A percentile compares a stretch with the other conserved stretches of the same genome.
Evolutionary conservation across 2,113 vertebrate species (phyloP).

Genomic region (Caretta caretta): DNA sequence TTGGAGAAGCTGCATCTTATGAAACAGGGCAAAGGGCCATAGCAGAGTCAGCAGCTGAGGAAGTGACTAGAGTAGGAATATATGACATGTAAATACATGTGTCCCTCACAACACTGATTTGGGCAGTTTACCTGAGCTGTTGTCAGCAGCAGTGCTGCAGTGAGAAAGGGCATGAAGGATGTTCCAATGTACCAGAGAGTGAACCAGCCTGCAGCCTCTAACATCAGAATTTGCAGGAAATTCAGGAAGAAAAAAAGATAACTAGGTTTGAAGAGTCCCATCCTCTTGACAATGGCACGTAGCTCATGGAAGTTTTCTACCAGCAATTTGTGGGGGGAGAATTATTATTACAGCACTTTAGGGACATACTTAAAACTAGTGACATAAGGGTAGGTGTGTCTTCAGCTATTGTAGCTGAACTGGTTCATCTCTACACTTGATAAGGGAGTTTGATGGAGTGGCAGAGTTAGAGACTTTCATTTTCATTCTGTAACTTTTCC

Average conservation of each 20-base stretch:
- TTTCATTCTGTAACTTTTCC: too few species aligned
- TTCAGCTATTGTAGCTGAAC: neutral
- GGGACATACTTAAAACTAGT: too few species aligned
- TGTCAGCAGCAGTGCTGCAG: slow-evolving; percentile 71
- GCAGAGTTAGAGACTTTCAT: too few species aligned
- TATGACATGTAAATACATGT: neutral
- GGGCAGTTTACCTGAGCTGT: slow-evolving; percentile 66
- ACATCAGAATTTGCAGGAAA: slow-evolving; percentile 75
- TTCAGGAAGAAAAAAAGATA: slow-evolving; percentile 69
- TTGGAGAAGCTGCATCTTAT: too few species aligned
- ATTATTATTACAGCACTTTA: neutral
- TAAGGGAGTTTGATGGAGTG: too few species aligned
- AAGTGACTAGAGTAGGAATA: too few species aligned
- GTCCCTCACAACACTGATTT: too few species aligned
- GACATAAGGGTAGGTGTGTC: too few species aligned
- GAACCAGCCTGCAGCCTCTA: slow-evolving; percentile 74
- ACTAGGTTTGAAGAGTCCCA: slow-evolving; percentile 71
- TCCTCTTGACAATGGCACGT: slow-evolving; percentile 60
- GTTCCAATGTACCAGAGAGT: slow-evolving; percentile 72
- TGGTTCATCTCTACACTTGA: neutral
- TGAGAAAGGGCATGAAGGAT: slow-evolving; percentile 60
- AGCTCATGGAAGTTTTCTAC: slow-evolving; percentile 75
- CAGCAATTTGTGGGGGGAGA: slow-evolving; percentile 56
- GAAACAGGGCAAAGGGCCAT: too few species aligned
- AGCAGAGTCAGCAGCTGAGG: too few species aligned